Percentiles rank a stretch among this genome's conserved stretches.
Evolutionary conservation across 1,140 invertebrate genomes (phyloP).

Genomic region (Gryllus bimaculatus): DNA sequence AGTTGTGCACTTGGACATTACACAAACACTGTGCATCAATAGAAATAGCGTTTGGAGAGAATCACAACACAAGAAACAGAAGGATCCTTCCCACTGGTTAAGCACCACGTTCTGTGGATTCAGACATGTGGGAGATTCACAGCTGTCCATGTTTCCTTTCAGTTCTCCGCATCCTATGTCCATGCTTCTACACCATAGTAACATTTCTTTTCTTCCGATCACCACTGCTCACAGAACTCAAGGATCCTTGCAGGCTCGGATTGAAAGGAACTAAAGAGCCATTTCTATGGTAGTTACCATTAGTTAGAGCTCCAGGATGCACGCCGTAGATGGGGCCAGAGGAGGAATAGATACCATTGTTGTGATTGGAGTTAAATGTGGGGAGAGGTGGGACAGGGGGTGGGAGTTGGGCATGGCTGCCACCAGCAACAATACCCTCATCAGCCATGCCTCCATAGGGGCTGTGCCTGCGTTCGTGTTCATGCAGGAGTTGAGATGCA

Average conservation of each 20-base stretch:
- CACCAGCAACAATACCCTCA: conserved; percentile 11
- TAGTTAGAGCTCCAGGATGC: conserved; percentile 23
- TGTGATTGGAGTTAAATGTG: conserved; percentile 30
- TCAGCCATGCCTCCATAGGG: conserved; percentile 30
- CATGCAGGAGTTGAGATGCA: conserved; percentile 46
- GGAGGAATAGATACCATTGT: conserved; percentile 32
- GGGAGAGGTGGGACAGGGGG: conserved; percentile 35
- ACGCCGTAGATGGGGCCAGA: conserved; percentile 21
- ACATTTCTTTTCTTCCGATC: conserved; percentile 44
- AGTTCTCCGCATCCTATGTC: neutral
- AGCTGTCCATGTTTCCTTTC: conserved; percentile 4
- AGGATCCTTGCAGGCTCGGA: conserved; percentile 42
- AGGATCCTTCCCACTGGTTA: neutral
- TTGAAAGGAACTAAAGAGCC: conserved; percentile 37
- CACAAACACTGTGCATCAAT: neutral
- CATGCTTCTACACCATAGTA: conserved; percentile 42
- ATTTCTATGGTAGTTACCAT: conserved; percentile 33
- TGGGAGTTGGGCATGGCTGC: conserved; percentile 16
- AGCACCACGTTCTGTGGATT: neutral
- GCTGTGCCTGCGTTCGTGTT: conserved; percentile 46
- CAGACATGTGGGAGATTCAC: neutral
- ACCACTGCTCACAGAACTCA: conserved; percentile 44
- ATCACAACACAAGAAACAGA: conserved; percentile 1
- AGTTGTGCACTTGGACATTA: neutral
- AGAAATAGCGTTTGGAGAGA: neutral